phyloP scores from a whole-genome alignment of 2,797 vertebrate genomes.

The Lacerta agilis region DNA sequence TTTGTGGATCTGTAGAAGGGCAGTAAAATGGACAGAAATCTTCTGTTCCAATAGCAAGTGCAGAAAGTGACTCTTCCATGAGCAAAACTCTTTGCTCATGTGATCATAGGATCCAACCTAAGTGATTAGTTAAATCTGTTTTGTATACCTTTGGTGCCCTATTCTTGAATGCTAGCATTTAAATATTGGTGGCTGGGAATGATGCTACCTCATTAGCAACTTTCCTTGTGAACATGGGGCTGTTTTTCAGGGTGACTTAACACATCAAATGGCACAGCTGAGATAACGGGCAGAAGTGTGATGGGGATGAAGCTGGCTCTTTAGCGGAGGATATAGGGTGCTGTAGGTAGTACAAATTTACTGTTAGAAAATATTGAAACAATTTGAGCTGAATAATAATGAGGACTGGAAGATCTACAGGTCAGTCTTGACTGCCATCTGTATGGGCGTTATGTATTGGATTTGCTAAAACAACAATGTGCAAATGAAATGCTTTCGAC shows the following conservation, averaged over 20 bases:
- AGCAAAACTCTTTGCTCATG: background rate
- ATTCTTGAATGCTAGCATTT: background rate
- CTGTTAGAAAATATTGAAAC: background rate
- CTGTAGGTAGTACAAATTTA: background rate
- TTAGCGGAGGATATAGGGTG: background rate
- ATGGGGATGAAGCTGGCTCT: background rate
- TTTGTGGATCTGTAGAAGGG: background rate
- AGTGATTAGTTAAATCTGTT: background rate
- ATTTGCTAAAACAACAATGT: background rate
- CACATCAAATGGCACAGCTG: background rate
- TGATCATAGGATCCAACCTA: background rate
- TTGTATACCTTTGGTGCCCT: background rate
- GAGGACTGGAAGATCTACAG: background rate
- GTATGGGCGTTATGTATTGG: background rate
- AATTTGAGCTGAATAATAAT: background rate
- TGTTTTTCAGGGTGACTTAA: background rate
- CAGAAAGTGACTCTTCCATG: background rate
- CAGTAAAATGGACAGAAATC: background rate
- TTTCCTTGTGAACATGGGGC: background rate
- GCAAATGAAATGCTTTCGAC: background rate
- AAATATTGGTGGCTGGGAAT: background rate
- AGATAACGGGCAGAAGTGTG: background rate
- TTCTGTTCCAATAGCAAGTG: background rate
- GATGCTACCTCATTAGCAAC: background rate
- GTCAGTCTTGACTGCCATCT: background rate